Conservation (phyloP, 1,140 invertebrate genomes). For the Zaprionus africanus region DNA sequence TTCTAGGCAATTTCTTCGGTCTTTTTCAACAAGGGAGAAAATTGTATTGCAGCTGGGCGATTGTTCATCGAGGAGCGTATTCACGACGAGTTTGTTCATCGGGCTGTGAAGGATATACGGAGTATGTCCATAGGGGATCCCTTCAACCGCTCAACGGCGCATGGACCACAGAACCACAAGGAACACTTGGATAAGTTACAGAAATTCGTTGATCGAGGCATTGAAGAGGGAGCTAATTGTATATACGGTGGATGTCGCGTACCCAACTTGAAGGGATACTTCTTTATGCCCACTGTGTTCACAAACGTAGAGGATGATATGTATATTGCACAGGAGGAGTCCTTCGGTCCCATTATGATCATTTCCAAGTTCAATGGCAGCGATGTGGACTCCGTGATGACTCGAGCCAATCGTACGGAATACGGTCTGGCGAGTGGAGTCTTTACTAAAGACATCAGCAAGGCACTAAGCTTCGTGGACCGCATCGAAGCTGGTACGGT, state of each 20-base stretch:
- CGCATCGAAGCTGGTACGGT: constrained; percentile 97
- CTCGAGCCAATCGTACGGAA: constrained; percentile 95
- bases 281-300: constrained; percentile 96
- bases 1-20: constrained; percentile 94
- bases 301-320: constrained; percentile 95
- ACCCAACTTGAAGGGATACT: constrained; percentile 90
- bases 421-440: constrained; percentile 97
- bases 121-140: constrained; percentile 97
- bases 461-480: constrained; percentile 94
- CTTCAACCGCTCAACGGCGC: constrained; percentile 92
- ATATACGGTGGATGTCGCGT: constrained; percentile 93
- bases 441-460: constrained; percentile 94
- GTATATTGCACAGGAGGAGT: constrained; percentile 96
- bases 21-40: constrained; percentile 99
- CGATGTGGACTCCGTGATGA: constrained; percentile 93
- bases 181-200: constrained; percentile 95
- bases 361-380: constrained; percentile 94
- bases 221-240: constrained; percentile 94
- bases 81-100: constrained; percentile 93
- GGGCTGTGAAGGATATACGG: constrained; percentile 92
- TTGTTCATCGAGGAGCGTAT: constrained; percentile 96
- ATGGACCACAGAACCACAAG: constrained; percentile 97
- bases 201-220: constrained; percentile 89
- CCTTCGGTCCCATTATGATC: constrained; percentile 98
- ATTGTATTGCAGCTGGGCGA: constrained; percentile 98